Percentiles rank a stretch among this genome's conserved stretches.
These are phyloP conservation scores for Torymus aiolomorphi DNA, from an alignment of 2,888 invertebrate species.

Conservation along the genomic window DNA sequence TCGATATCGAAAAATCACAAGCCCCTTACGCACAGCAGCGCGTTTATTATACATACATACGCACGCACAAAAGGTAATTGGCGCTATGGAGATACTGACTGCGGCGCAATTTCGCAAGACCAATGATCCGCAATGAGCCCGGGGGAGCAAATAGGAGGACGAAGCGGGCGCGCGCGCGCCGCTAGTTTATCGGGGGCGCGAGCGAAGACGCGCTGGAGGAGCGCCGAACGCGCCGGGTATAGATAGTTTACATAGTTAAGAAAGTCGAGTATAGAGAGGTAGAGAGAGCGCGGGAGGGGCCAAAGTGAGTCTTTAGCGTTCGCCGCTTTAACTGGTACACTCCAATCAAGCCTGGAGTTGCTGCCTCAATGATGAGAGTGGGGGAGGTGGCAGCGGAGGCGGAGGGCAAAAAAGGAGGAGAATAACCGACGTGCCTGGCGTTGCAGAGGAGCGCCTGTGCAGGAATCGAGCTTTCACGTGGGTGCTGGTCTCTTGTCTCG, in stretches of 20 bases:
- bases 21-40: neutral
- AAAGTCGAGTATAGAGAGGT: slow-evolving; percentile 53
- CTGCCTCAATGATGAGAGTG: slow-evolving; percentile 25
- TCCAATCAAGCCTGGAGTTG: slow-evolving; percentile 41
- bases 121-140: slow-evolving; percentile 28
- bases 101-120: slow-evolving; percentile 13
- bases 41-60: neutral
- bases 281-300: slow-evolving; percentile 2
- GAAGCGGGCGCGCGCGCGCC: slow-evolving; percentile 17
- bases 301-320: slow-evolving; percentile 45
- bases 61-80: slow-evolving; percentile 1
- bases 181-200: slow-evolving; percentile 35
- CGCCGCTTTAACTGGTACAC: slow-evolving; percentile 42
- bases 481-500: too few relatives aligned
- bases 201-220: neutral
- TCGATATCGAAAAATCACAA: neutral
- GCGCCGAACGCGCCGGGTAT: slow-evolving; percentile 56
- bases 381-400: neutral
- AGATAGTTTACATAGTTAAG: slow-evolving; percentile 70
- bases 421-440: too few relatives aligned
- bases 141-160: neutral
- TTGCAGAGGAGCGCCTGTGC: too few relatives aligned
- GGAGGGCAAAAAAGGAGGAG: too few relatives aligned
- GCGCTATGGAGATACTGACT: neutral
- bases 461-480: too few relatives aligned